These are phyloP conservation scores for Agapetus fuscipes DNA, from an alignment of 2,888 invertebrate genomes.

Conservation along the genomic window DNA sequence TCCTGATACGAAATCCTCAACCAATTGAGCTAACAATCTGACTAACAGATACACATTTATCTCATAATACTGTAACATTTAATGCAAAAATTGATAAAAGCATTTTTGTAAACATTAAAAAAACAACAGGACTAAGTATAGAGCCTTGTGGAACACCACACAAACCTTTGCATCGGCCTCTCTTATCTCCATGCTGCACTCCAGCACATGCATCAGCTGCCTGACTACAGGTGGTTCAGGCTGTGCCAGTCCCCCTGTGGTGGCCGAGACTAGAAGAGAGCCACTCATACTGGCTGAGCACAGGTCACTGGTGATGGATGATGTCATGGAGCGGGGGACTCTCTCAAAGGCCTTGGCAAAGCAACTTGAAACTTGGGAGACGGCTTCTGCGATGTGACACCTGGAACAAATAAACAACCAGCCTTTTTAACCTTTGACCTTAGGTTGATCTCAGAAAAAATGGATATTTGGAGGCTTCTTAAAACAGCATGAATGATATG, in stretches of 20 bases:
- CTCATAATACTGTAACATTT: too few relatives aligned
- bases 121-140: too few relatives aligned
- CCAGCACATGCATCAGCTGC: slow-evolving; percentile 69
- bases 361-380: slow-evolving; percentile 69
- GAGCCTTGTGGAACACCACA: too few relatives aligned
- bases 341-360: slow-evolving; percentile 93
- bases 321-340: slow-evolving; percentile 74
- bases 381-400: slow-evolving; percentile 90
- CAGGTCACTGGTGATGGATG: slow-evolving; percentile 58
- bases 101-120: too few relatives aligned
- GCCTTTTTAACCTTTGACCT: too few relatives aligned
- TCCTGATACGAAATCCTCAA: too few relatives aligned
- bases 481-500: too few relatives aligned
- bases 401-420: slow-evolving; percentile 29
- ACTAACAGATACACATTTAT: too few relatives aligned
- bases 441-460: too few relatives aligned
- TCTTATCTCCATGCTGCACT: slow-evolving; percentile 87
- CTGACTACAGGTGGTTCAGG: slow-evolving; percentile 50
- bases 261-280: slow-evolving; percentile 29
- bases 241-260: too few relatives aligned
- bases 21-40: too few relatives aligned
- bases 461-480: neutral
- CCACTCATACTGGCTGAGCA: slow-evolving; percentile 42
- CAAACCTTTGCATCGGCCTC: slow-evolving; percentile 84
- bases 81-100: too few relatives aligned